Percentiles rank a stretch among this genome's conserved stretches.
Conservation (phyloP, 2,113 vertebrate species). For the Zosterops japonicus region DNA sequence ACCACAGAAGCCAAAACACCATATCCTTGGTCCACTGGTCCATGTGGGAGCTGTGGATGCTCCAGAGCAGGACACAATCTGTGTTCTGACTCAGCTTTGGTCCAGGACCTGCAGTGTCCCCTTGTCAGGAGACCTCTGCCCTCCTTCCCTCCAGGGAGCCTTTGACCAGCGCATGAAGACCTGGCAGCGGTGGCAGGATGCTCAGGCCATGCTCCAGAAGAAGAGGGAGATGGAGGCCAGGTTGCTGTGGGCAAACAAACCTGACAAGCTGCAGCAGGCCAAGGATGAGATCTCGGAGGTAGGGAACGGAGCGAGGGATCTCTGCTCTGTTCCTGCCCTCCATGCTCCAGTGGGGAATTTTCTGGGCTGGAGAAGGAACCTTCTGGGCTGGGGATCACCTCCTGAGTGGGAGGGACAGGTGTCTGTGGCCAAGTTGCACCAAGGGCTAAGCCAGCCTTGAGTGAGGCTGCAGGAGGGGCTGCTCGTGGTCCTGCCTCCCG, state of each 20-base stretch:
- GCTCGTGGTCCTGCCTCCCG: accelerated
- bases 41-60: background rate
- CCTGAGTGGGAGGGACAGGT: background rate
- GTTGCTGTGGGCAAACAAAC: constrained; percentile 96
- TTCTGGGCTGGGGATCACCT: background rate
- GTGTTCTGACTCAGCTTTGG: background rate
- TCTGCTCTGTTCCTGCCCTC: background rate
- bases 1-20: background rate
- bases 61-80: background rate
- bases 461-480: background rate
- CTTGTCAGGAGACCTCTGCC: background rate
- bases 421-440: background rate
- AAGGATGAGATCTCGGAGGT: constrained; percentile 97
- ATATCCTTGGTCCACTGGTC: background rate
- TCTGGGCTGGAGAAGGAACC: background rate
- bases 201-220: constrained; percentile 89
- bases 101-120: background rate
- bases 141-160: constrained; percentile 78
- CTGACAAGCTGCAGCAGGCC: constrained; percentile 94
- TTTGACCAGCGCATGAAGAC: constrained; percentile 97
- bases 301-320: background rate
- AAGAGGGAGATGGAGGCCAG: constrained; percentile 94
- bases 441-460: background rate
- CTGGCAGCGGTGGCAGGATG: constrained; percentile 98
- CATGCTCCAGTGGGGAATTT: background rate